A percentile compares a stretch with the other conserved stretches of the same genome.
These are phyloP conservation scores for Ptychobarbus kaznakovi DNA, from an alignment of 2,797 vertebrate genomes.

Conservation along the genomic window DNA sequence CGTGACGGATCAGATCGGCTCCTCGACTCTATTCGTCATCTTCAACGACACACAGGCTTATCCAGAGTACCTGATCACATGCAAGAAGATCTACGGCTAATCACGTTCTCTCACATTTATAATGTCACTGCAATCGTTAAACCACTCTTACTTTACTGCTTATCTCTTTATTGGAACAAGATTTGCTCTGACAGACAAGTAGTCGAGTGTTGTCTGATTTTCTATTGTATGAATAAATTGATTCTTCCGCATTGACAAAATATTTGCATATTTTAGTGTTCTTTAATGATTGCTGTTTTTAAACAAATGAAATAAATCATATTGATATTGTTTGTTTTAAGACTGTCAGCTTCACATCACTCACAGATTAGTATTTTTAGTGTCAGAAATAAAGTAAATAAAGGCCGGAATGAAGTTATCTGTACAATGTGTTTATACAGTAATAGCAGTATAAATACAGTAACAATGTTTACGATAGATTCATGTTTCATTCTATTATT, in stretches of 20 bases:
- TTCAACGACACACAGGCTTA: slow-evolving; percentile 93
- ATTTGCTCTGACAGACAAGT: not conserved
- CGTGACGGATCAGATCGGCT: slow-evolving; percentile 75
- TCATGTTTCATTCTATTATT: not conserved
- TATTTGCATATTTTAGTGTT: not conserved
- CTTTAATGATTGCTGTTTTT: not conserved
- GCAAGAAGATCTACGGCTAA: slow-evolving; percentile 71
- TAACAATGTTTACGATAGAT: not conserved
- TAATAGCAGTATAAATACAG: too few relatives aligned
- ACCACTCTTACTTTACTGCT: not conserved
- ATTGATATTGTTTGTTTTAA: not conserved
- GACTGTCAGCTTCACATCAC: not conserved
- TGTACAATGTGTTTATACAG: not conserved
- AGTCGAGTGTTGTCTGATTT: not conserved
- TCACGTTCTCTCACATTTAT: not conserved
- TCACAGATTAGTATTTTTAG: not conserved
- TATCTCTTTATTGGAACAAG: slow-evolving; percentile 6
- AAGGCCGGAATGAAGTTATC: not conserved
- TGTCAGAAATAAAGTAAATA: not conserved
- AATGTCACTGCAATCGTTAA: not conserved
- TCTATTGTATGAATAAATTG: not conserved
- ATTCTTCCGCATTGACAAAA: not conserved
- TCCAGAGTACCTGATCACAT: slow-evolving; percentile 89
- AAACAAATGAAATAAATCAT: not conserved
- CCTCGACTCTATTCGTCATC: slow-evolving; percentile 85